phyloP scores from a whole-genome alignment of 1,140 invertebrate genomes.

The Drosophila grimshawi region DNA sequence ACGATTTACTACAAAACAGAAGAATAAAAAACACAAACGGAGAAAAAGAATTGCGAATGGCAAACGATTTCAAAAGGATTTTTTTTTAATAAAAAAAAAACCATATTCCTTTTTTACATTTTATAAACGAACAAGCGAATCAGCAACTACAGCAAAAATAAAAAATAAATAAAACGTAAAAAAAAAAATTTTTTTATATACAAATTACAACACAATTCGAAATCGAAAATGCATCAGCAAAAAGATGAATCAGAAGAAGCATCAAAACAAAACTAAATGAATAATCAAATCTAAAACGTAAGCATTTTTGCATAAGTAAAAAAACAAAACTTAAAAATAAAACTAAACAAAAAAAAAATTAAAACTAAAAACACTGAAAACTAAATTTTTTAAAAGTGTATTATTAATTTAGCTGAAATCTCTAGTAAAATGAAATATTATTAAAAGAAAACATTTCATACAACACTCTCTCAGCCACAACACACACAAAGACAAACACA shows the following conservation, averaged over 20 bases:
- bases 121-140: constrained; percentile 62
- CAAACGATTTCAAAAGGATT: constrained; percentile 52
- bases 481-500: constrained; percentile 29
- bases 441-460: constrained; percentile 43
- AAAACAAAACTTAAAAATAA: constrained; percentile 27
- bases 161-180: constrained; percentile 57
- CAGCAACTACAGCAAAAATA: constrained; percentile 42
- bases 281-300: constrained; percentile 72
- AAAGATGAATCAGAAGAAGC: constrained; percentile 22
- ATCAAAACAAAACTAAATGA: constrained; percentile 61
- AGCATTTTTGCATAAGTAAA: constrained; percentile 72
- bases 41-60: constrained; percentile 9
- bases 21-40: constrained; percentile 26
- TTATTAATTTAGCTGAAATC: constrained; percentile 74
- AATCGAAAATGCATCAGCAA: constrained; percentile 16
- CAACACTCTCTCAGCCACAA: constrained; percentile 21
- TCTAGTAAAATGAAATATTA: constrained; percentile 61
- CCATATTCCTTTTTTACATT: constrained; percentile 79
- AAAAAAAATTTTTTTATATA: constrained; percentile 78
- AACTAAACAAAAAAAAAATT: constrained; percentile 31
- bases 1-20: constrained; percentile 78
- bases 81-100: constrained; percentile 57
- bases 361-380: constrained; percentile 34
- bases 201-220: constrained; percentile 45
- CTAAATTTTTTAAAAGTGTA: constrained; percentile 70